Percentiles rank a stretch among this genome's conserved stretches.
These are phyloP conservation scores for Drosophila leonis DNA, from an alignment of 2,888 invertebrate species.

Conservation along the genomic window DNA sequence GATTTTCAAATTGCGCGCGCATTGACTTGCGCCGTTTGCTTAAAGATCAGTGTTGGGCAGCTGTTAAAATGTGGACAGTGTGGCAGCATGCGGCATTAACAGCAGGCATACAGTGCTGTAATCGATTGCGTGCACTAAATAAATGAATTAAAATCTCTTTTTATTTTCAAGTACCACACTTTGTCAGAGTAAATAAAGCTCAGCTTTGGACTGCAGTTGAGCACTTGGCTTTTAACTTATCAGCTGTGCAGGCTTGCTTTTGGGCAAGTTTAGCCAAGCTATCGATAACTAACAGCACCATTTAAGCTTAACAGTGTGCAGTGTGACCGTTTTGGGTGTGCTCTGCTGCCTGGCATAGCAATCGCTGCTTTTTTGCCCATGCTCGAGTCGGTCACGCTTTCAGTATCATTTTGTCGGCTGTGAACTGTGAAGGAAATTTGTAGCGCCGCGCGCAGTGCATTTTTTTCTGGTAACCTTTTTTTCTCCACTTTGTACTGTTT, in stretches of 20 bases:
- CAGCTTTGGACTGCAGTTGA: background rate
- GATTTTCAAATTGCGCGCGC: background rate
- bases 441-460: constrained; percentile 77
- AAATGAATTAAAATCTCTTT: background rate
- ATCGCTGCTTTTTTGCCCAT: constrained; percentile 23
- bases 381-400: constrained; percentile 54
- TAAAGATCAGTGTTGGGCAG: constrained; percentile 2
- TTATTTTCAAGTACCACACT: background rate
- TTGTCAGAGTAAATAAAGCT: background rate
- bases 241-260: background rate
- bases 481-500: constrained; percentile 57
- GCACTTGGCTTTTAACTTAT: background rate
- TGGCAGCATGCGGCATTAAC: constrained; percentile 21
- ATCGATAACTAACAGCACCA: constrained; percentile 17
- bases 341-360: background rate
- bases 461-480: constrained; percentile 78
- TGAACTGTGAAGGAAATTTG: constrained; percentile 65
- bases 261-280: background rate
- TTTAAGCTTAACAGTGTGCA: constrained; percentile 12
- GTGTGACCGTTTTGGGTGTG: constrained; percentile 12
- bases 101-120: constrained; percentile 21
- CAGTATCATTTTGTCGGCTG: constrained; percentile 68
- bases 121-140: background rate
- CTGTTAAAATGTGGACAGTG: background rate
- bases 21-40: background rate